phyloP scores from a whole-genome alignment of 2,888 invertebrate species.

The Amphipoea lucens region DNA sequence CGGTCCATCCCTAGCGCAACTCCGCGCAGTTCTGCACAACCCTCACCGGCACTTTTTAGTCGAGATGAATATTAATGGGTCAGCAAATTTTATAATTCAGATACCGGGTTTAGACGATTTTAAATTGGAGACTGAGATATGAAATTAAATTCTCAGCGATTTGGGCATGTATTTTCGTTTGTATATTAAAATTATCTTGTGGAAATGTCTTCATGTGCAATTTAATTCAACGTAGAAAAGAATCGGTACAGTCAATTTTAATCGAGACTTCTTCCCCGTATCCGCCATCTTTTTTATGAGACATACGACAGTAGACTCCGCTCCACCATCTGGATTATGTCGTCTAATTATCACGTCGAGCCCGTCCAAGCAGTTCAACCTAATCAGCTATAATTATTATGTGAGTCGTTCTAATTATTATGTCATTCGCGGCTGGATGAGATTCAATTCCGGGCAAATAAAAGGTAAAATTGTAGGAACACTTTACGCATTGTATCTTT shows the following conservation, averaged over 20 bases:
- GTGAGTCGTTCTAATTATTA: constrained; percentile 27
- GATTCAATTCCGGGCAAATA: constrained; percentile 2
- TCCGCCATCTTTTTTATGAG: neutral
- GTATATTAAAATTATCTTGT: constrained; percentile 2
- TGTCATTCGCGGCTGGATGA: constrained; percentile 2
- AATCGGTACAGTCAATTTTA: neutral
- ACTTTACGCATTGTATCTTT: constrained; percentile 4
- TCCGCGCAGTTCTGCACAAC: constrained; percentile 17
- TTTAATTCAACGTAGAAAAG: neutral
- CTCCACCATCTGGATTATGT: constrained; percentile 26
- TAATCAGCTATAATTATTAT: constrained; percentile 34
- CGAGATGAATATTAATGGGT: constrained; percentile 61
- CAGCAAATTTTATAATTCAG: constrained; percentile 62
- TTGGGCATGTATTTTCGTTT: neutral
- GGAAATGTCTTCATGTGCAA: neutral
- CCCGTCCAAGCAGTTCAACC: constrained; percentile 14
- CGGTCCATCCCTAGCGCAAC: constrained; percentile 36
- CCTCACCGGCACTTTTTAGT: constrained; percentile 56
- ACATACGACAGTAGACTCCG: neutral
- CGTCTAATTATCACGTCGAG: constrained; percentile 11
- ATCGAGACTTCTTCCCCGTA: neutral
- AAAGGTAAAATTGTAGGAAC: neutral
- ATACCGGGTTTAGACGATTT: constrained; percentile 47
- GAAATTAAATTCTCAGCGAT: constrained; percentile 36
- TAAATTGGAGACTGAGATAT: constrained; percentile 40